phyloP scores from a whole-genome alignment of 2,888 invertebrate species.

The Drosophila differens region DNA sequence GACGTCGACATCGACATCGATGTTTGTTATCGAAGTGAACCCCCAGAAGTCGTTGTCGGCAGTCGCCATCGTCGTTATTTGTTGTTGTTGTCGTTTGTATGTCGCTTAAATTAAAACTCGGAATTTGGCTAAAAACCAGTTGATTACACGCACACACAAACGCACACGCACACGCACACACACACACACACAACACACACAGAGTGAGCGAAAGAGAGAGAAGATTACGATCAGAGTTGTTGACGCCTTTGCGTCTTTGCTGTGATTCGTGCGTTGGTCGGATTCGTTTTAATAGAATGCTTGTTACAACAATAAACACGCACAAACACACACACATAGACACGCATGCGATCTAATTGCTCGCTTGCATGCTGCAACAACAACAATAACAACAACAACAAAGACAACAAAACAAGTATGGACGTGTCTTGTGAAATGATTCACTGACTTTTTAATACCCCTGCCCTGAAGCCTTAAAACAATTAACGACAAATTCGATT shows the following conservation, averaged over 20 bases:
- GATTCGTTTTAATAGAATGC: conserved; percentile 66
- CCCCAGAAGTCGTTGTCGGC: conserved; percentile 40
- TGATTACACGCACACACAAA: conserved; percentile 63
- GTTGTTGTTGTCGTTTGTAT: conserved; percentile 42
- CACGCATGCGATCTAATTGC: conserved; percentile 66
- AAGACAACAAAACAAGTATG: conserved; percentile 31
- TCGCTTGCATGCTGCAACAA: conserved; percentile 61
- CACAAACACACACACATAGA: conserved; percentile 4
- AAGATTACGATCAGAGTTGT: conserved; percentile 30
- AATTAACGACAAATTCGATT: conserved; percentile 54
- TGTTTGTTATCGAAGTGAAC: conserved; percentile 65
- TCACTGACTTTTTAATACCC: conserved; percentile 51
- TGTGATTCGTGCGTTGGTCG: conserved; percentile 73
- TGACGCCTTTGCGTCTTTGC: conserved; percentile 63
- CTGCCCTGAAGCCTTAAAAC: conserved; percentile 42
- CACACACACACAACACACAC: conserved; percentile 13
- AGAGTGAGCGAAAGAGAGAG: not conserved
- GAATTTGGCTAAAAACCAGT: conserved; percentile 79
- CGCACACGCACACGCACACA: conserved; percentile 9
- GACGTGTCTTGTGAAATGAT: conserved; percentile 15
- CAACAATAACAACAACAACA: conserved; percentile 37
- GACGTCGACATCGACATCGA: conserved; percentile 1
- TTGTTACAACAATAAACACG: conserved; percentile 43
- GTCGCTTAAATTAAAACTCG: conserved; percentile 75
- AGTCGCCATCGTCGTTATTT: conserved; percentile 17